Evolutionary conservation across 2,113 vertebrate genomes (phyloP).

Genomic region (Psophia crepitans): DNA sequence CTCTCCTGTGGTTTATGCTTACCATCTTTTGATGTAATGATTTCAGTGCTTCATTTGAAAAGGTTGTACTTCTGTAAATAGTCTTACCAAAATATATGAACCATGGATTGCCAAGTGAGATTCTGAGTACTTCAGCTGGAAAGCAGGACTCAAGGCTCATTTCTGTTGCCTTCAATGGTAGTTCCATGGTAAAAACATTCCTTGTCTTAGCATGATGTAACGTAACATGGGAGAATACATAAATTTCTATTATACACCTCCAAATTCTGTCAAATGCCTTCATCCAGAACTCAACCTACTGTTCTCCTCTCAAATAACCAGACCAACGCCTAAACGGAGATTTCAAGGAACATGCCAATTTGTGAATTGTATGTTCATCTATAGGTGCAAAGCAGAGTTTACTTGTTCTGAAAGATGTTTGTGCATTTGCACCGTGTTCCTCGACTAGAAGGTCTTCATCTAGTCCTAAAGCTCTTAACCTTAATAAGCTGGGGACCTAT

Average conservation of each 20-base stretch:
- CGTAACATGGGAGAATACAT: background rate
- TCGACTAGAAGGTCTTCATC: background rate
- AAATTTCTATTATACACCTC: background rate
- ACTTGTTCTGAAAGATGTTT: background rate
- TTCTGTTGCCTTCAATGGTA: background rate
- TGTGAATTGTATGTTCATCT: background rate
- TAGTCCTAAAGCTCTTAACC: background rate
- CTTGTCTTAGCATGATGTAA: background rate
- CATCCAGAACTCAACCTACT: background rate
- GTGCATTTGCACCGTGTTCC: background rate
- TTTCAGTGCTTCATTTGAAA: background rate
- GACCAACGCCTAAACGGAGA: background rate
- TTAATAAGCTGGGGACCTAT: too few relatives aligned
- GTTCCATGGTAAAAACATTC: background rate
- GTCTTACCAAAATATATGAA: background rate
- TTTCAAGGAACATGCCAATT: background rate
- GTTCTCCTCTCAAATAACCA: background rate
- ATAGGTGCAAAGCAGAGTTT: background rate
- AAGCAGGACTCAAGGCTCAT: background rate
- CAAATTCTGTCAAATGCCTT: background rate
- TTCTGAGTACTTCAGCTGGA: background rate
- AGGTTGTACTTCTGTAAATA: background rate
- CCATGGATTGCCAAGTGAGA: background rate
- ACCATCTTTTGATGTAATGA: background rate
- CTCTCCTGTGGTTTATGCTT: constrained; percentile 9